Evolutionary conservation across 2,113 vertebrate species (phyloP).

Genomic region (Oreochromis spilurus): DNA sequence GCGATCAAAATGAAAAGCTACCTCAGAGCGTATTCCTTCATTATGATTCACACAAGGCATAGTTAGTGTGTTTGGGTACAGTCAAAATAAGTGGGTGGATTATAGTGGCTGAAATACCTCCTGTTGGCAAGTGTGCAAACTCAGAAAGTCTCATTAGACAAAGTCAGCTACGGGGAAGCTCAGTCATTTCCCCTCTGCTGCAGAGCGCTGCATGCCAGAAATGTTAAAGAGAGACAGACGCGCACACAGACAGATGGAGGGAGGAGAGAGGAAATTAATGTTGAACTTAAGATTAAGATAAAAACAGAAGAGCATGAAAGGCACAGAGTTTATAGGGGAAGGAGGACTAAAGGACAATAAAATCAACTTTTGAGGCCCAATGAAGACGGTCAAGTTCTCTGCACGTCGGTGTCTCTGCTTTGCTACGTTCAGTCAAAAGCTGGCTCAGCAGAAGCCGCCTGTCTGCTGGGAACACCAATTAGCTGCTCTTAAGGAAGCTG

Average conservation of each 20-base stretch:
- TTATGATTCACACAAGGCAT: constrained; percentile 25
- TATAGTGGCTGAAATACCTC: constrained; percentile 32
- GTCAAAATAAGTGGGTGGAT: constrained; percentile 30
- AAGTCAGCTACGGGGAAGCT: constrained; percentile 14
- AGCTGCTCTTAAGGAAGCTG: neutral
- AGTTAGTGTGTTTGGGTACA: constrained; percentile 25
- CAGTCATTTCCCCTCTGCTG: constrained; percentile 45
- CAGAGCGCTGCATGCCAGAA: constrained; percentile 21
- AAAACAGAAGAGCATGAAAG: constrained; percentile 16
- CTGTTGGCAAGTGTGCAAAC: constrained; percentile 36
- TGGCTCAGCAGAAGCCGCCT: neutral
- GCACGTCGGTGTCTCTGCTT: neutral
- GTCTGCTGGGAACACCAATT: neutral
- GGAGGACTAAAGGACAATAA: neutral
- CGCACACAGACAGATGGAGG: constrained; percentile 12
- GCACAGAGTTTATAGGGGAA: neutral
- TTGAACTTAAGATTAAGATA: constrained; percentile 40
- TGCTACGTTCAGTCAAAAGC: neutral
- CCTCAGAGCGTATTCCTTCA: neutral
- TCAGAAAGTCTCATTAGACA: constrained; percentile 39
- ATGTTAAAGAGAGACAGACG: constrained; percentile 23
- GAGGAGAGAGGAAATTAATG: constrained; percentile 55
- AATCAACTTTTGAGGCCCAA: neutral
- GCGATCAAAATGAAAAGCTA: constrained; percentile 1
- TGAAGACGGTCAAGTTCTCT: neutral